Conservation (phyloP, 2,797 vertebrate species). For the Pseudochirops cupreus region DNA sequence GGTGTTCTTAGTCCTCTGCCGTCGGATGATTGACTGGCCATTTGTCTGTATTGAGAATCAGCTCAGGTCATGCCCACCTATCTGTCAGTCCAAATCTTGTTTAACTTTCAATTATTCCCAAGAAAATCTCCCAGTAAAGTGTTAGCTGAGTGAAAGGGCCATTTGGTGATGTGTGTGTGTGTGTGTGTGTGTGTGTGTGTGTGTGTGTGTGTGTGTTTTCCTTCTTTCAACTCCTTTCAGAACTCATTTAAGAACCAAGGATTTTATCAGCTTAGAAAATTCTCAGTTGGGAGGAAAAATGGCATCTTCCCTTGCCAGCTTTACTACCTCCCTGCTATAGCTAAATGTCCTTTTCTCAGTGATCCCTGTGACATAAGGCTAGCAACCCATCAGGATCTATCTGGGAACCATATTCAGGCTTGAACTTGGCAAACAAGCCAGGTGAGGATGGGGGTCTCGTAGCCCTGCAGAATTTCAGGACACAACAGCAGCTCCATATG, state of each 20-base stretch:
- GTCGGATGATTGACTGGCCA: background rate
- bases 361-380: background rate
- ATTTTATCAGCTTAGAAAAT: constrained; percentile 39
- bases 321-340: background rate
- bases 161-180: constrained; percentile 56
- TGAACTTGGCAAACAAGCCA: constrained; percentile 4
- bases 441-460: constrained; percentile 30
- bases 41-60: constrained; percentile 19
- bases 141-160: constrained; percentile 62
- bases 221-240: constrained; percentile 58
- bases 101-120: constrained; percentile 52
- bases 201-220: constrained; percentile 59
- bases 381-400: background rate
- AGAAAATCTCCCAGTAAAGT: constrained; percentile 60
- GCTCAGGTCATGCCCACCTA: constrained; percentile 11
- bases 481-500: constrained; percentile 23
- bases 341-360: background rate
- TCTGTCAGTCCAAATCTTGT: constrained; percentile 11
- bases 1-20: background rate
- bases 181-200: constrained; percentile 36
- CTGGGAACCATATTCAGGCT: background rate
- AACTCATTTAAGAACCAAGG: constrained; percentile 68
- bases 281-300: background rate
- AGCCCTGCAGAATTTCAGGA: constrained; percentile 49
- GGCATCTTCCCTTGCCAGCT: constrained; percentile 43